Evolutionary conservation across 2,113 vertebrate genomes (phyloP), one percentile per base, ranked within the genome.

Genomic region (Hippocampus zosterae): DNA sequence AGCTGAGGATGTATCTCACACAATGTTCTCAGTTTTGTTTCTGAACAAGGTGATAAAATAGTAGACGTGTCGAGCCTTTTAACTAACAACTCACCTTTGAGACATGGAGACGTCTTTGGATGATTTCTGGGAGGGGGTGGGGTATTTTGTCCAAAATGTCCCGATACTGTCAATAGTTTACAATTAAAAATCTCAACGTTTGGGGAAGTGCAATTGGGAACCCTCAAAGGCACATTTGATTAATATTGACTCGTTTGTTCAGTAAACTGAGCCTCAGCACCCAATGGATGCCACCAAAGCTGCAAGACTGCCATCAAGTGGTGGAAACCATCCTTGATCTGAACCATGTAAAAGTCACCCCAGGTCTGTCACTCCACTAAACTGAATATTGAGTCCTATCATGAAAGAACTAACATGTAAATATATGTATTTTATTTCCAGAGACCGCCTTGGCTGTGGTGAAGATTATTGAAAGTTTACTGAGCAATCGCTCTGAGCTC

Each of bases 251-350:
- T 37, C 33, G 5, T 37, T 71, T 57, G 6, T 69, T 3, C 69
- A 93, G 92, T 75, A 77, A 83, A 55, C 74, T 92, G 72, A 62
- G 75, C 57, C 69, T 76, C 15, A n/a, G 15, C 7, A 88, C 92
- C 44, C 82, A 87, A 3, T 96, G 96, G 95, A 80, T 81, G 70
- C 75, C 77, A 42, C 89, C 93, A 29, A 84, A 91, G 44, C 23
- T 93, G 70, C 80, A 85, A 3, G 59, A 82, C 65, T 96, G 94
- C 72, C 81, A 81, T 27, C 77, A 91, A 57, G 75, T 94, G 83
- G 74, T 92, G 83, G 84, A 75, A 37, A 90, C 90, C 66, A 94
- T 95, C 72, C 72, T 69, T 18, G 89, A 92, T 67, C 81, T 92
- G 59, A 72, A 86, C 16, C 33, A 88, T 5, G 59, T 94, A n/a